Percentiles rank a stretch among this genome's conserved stretches.
These are phyloP conservation scores for Etia nguti DNA, from an alignment of 2,113 vertebrate species.

Conservation along the genomic window DNA sequence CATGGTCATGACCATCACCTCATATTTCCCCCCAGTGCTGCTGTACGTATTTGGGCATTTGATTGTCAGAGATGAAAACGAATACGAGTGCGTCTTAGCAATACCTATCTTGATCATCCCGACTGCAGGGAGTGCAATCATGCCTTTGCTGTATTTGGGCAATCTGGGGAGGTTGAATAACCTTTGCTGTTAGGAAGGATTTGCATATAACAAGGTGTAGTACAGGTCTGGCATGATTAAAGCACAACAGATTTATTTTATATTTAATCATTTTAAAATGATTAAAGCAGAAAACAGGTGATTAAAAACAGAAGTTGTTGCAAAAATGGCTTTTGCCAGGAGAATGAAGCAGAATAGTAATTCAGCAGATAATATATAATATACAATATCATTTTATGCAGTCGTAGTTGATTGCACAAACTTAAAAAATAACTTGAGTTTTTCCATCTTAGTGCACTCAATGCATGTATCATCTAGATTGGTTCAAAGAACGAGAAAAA, in stretches of 20 bases:
- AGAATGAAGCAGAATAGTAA: not conserved
- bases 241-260: not conserved
- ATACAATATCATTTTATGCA: not conserved
- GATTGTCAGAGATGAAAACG: not conserved
- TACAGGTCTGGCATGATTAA: accelerated
- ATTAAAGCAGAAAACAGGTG: not conserved
- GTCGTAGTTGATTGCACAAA: not conserved
- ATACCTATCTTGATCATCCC: not conserved
- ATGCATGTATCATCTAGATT: not conserved
- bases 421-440: not conserved
- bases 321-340: not conserved
- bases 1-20: slow-evolving; percentile 25
- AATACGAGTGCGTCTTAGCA: not conserved
- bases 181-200: not conserved
- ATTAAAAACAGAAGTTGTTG: not conserved
- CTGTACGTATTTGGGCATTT: not conserved
- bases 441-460: not conserved
- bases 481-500: accelerated
- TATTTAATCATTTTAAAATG: not conserved
- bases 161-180: slow-evolving; percentile 8
- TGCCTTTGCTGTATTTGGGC: slow-evolving; percentile 40
- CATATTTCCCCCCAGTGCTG: slow-evolving; percentile 44
- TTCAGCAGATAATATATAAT: not conserved
- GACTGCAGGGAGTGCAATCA: slow-evolving; percentile 10
- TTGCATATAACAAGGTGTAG: not conserved